Percentiles rank a stretch among this genome's conserved stretches.
These are phyloP conservation scores for Chymomyza fuscimana DNA, from an alignment of 2,888 invertebrate species.

Conservation along the genomic window DNA sequence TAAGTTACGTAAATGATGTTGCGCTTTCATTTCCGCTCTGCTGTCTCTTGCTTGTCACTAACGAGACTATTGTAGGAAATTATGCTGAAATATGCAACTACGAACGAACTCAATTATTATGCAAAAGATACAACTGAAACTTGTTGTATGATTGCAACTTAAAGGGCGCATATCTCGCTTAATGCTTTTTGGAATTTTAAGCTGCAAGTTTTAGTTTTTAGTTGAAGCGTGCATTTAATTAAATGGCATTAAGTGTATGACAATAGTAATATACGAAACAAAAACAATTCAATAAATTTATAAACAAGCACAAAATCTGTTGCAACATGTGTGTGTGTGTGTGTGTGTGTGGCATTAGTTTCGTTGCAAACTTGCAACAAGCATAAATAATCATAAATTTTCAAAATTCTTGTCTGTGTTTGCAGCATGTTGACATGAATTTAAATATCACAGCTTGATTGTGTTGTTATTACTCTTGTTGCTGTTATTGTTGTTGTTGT, in stretches of 20 bases:
- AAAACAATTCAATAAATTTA: constrained; percentile 28
- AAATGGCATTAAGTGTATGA: constrained; percentile 39
- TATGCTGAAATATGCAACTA: background rate
- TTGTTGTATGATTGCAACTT: background rate
- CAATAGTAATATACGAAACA: constrained; percentile 20
- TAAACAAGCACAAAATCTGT: constrained; percentile 6
- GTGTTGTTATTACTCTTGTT: constrained; percentile 17
- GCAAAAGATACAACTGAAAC: too few species aligned
- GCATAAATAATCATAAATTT: constrained; percentile 26
- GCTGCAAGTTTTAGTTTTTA: constrained; percentile 27
- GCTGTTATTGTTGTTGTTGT: constrained; percentile 6
- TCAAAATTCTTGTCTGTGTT: background rate
- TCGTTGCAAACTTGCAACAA: constrained; percentile 27
- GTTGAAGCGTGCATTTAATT: constrained; percentile 50
- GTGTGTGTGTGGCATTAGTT: constrained; percentile 5
- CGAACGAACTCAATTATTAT: too few species aligned
- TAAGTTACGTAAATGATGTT: constrained; percentile 11
- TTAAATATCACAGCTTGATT: constrained; percentile 47
- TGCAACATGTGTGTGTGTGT: constrained; percentile 15
- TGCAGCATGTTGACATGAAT: constrained; percentile 28
- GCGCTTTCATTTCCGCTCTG: background rate
- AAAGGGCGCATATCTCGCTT: background rate
- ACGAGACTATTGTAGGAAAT: background rate
- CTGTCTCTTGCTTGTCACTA: background rate
- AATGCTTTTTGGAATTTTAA: constrained; percentile 32